Percentiles rank a stretch among this genome's conserved stretches.
Conservation (phyloP, 2,888 invertebrate genomes). For the Cacoxenus indagator region DNA sequence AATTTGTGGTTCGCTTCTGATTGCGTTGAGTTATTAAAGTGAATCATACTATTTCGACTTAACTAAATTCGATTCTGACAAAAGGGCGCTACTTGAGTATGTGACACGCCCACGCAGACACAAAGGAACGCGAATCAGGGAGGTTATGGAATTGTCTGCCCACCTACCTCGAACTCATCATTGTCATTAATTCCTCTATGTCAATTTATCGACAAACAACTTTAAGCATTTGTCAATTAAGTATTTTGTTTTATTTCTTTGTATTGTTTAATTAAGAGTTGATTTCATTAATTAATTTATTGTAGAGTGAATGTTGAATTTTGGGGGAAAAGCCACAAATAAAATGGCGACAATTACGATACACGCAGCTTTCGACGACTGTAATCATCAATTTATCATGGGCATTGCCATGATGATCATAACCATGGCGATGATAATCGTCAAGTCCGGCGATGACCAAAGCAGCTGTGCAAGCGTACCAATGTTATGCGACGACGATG, state of each 20-base stretch:
- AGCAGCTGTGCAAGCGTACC: background rate
- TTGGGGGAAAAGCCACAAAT: background rate
- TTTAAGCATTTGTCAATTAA: conserved; percentile 1
- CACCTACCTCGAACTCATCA: background rate
- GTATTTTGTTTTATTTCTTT: background rate
- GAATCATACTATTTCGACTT: background rate
- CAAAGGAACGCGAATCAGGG: background rate
- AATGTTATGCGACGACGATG: background rate
- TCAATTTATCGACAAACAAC: background rate
- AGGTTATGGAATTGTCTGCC: background rate
- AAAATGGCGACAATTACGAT: background rate
- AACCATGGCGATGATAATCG: background rate
- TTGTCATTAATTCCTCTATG: background rate
- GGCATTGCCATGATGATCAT: background rate
- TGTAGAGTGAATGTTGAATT: background rate
- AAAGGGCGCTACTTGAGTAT: background rate
- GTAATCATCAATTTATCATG: background rate
- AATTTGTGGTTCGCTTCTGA: conserved; percentile 29
- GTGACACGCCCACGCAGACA: background rate
- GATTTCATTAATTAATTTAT: conserved; percentile 8
- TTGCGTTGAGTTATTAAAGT: conserved; percentile 16
- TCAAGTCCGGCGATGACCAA: background rate
- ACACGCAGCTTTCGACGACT: background rate
- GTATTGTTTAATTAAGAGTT: background rate
- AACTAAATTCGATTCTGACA: background rate